A percentile compares a stretch with the other conserved stretches of the same genome.
phyloP scores from a whole-genome alignment of 1,140 invertebrate genomes.

The Calliphora vicina region DNA sequence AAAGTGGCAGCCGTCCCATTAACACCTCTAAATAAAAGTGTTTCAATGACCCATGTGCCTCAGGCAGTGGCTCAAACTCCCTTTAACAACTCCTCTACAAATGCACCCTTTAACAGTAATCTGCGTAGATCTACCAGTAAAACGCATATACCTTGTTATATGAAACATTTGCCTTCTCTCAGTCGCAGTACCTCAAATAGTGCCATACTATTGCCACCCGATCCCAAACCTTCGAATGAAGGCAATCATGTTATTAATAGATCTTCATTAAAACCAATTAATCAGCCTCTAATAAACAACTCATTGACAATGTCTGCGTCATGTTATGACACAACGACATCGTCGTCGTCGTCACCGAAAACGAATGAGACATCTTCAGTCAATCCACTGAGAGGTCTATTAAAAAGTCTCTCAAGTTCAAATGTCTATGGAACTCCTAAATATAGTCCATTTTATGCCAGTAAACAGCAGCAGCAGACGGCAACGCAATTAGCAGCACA shows the following conservation, averaged over 20 bases:
- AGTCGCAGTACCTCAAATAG: constrained; percentile 60
- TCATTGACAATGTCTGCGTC: constrained; percentile 25
- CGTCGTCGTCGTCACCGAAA: constrained; percentile 47
- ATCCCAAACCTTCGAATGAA: constrained; percentile 10
- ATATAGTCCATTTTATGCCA: constrained; percentile 41
- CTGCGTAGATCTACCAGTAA: constrained; percentile 53
- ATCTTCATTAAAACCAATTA: constrained; percentile 30
- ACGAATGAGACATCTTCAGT: neutral
- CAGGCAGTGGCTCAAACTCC: neutral
- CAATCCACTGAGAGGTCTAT: constrained; percentile 36
- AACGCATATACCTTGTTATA: constrained; percentile 60
- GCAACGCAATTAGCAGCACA: too few relatives aligned
- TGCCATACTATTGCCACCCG: constrained; percentile 49
- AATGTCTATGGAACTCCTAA: constrained; percentile 39
- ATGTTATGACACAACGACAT: neutral
- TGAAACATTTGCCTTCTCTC: constrained; percentile 57
- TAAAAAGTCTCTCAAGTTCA: constrained; percentile 45
- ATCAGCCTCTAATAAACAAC: constrained; percentile 27
- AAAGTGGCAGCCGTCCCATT: constrained; percentile 42
- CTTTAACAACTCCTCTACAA: neutral
- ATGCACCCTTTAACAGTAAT: constrained; percentile 23
- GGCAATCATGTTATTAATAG: constrained; percentile 32
- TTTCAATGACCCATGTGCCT: constrained; percentile 57
- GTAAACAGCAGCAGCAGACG: constrained; percentile 14
- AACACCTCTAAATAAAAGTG: constrained; percentile 49